A percentile compares a stretch with the other conserved stretches of the same genome.
phyloP scores from a whole-genome alignment of 2,888 invertebrate species.

The Oxytorus armatus region DNA sequence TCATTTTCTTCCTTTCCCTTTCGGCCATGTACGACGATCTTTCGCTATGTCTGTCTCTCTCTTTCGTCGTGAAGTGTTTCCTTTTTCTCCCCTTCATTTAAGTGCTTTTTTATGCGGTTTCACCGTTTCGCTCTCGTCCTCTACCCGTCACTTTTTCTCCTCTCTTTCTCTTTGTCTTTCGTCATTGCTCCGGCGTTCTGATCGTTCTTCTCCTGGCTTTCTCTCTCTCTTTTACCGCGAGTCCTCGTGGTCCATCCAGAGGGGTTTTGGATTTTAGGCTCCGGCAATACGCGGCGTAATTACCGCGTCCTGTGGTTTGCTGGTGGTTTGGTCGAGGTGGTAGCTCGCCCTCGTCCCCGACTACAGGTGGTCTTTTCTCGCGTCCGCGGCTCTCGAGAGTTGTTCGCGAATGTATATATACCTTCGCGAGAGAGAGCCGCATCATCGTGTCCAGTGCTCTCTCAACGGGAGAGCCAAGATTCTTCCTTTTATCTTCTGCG shows the following conservation, averaged over 20 bases:
- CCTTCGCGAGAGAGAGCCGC: slow-evolving; percentile 47
- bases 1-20: slow-evolving; percentile 54
- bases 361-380: slow-evolving; percentile 77
- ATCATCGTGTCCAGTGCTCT: slow-evolving; percentile 62
- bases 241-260: slow-evolving; percentile 61
- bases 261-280: slow-evolving; percentile 76
- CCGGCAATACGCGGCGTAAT: slow-evolving; percentile 75
- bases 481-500: slow-evolving; percentile 22
- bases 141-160: slow-evolving; percentile 53
- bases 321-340: slow-evolving; percentile 75
- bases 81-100: slow-evolving; percentile 70
- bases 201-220: slow-evolving; percentile 28
- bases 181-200: slow-evolving; percentile 37
- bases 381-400: slow-evolving; percentile 55
- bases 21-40: slow-evolving; percentile 32
- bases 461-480: slow-evolving; percentile 22
- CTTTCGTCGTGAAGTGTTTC: slow-evolving; percentile 43
- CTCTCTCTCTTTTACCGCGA: slow-evolving; percentile 55
- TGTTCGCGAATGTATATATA: slow-evolving; percentile 51
- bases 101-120: slow-evolving; percentile 82
- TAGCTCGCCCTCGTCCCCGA: slow-evolving; percentile 62
- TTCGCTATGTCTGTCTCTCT: too few species aligned
- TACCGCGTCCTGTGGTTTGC: slow-evolving; percentile 79
- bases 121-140: slow-evolving; percentile 78
- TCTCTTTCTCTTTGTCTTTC: slow-evolving; percentile 43